Percentiles rank a stretch among this genome's conserved stretches.
Evolutionary conservation across 1,140 invertebrate genomes (phyloP).

Genomic region (Lepeophtheirus salmonis): DNA sequence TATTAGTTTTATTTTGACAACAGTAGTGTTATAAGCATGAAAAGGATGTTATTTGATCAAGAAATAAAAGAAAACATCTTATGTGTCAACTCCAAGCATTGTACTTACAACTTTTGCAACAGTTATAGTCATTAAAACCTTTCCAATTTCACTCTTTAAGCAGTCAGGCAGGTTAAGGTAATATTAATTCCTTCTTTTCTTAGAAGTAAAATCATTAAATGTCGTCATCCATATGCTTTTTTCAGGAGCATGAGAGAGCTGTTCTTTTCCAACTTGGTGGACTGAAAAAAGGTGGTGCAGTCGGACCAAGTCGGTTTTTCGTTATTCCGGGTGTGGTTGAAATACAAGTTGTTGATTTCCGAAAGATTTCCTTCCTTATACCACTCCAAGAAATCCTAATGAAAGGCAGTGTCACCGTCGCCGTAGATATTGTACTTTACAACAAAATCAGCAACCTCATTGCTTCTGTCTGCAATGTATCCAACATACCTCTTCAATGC

Average conservation of each 20-base stretch:
- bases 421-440: slow-evolving; percentile 32
- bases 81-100: too few relatives aligned
- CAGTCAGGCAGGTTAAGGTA: slow-evolving; percentile 1
- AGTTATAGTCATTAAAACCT: slow-evolving; percentile 1
- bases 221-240: not conserved
- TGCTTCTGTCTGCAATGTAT: slow-evolving; percentile 28
- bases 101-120: not conserved
- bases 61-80: too few relatives aligned
- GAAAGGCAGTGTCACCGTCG: slow-evolving; percentile 33
- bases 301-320: slow-evolving; percentile 34
- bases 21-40: too few relatives aligned
- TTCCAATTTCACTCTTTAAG: not conserved
- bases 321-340: slow-evolving; percentile 32
- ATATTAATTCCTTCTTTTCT: not conserved
- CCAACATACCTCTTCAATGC: slow-evolving; percentile 33
- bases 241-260: slow-evolving; percentile 28
- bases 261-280: slow-evolving; percentile 30
- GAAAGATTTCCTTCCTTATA: slow-evolving; percentile 34
- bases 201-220: not conserved
- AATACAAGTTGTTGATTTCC: slow-evolving; percentile 30
- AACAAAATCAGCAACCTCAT: slow-evolving; percentile 36
- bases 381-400: slow-evolving; percentile 37
- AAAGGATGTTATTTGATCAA: too few relatives aligned
- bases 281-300: slow-evolving; percentile 31
- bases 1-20: too few relatives aligned